Evolutionary conservation across 2,113 vertebrate genomes (phyloP).

Genomic region (Calyptomena viridis): DNA sequence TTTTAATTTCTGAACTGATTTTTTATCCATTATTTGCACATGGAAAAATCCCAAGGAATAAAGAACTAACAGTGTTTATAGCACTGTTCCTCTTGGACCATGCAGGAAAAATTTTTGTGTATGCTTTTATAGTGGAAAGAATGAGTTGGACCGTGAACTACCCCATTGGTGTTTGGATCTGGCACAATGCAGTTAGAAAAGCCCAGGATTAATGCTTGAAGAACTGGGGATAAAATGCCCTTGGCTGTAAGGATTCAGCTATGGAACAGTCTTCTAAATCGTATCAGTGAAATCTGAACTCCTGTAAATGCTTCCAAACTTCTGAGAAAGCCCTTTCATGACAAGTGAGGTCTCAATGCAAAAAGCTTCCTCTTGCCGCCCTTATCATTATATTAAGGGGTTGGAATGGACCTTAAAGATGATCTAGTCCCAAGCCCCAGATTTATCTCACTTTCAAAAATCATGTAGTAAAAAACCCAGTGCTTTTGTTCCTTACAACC

Average conservation of each 20-base stretch:
- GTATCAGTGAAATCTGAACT: background rate
- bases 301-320: background rate
- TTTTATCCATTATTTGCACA: background rate
- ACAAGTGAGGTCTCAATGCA: background rate
- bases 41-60: background rate
- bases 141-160: background rate
- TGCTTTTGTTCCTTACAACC: background rate
- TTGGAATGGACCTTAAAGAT: background rate
- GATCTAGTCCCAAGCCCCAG: background rate
- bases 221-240: background rate
- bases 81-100: background rate
- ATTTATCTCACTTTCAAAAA: background rate
- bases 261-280: background rate
- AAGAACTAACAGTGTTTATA: background rate
- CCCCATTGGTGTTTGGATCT: background rate
- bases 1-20: background rate
- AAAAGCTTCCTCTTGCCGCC: background rate
- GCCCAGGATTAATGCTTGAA: background rate
- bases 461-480: background rate
- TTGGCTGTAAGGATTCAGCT: background rate
- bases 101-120: background rate
- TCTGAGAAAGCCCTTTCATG: background rate
- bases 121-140: background rate
- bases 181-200: background rate
- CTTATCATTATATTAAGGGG: background rate